Conservation (phyloP, 2,888 invertebrate species). For the Caenorhabditis sp. region DNA sequence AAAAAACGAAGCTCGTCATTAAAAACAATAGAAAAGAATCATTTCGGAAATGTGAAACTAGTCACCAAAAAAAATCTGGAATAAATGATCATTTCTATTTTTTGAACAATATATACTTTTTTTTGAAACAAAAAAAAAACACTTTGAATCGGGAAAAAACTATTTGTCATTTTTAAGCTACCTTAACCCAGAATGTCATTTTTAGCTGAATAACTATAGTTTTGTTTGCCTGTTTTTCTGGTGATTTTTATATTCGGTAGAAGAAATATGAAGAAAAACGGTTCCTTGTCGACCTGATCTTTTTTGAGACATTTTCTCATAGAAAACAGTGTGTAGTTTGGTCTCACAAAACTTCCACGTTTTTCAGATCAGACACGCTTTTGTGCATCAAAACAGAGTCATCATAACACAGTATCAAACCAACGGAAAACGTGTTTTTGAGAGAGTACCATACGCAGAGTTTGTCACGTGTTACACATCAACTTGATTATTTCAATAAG, state of each 20-base stretch:
- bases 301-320: no score
- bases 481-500: no score
- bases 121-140: background rate
- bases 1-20: background rate
- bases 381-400: no score
- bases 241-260: background rate
- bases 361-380: no score
- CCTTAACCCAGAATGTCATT: background rate
- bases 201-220: background rate
- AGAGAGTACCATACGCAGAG: no score
- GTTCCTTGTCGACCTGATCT: no score
- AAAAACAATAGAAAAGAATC: background rate
- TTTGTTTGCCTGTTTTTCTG: background rate
- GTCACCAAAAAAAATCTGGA: background rate
- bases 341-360: no score
- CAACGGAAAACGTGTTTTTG: no score
- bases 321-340: no score
- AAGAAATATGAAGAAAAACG: background rate
- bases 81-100: background rate
- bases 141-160: background rate
- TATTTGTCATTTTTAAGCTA: background rate
- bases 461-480: no score
- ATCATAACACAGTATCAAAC: no score
- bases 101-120: no score
- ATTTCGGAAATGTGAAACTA: slow-evolving; percentile 1